Conservation (phyloP, 2,888 invertebrate genomes). For the Lycocerus yunnanus region DNA sequence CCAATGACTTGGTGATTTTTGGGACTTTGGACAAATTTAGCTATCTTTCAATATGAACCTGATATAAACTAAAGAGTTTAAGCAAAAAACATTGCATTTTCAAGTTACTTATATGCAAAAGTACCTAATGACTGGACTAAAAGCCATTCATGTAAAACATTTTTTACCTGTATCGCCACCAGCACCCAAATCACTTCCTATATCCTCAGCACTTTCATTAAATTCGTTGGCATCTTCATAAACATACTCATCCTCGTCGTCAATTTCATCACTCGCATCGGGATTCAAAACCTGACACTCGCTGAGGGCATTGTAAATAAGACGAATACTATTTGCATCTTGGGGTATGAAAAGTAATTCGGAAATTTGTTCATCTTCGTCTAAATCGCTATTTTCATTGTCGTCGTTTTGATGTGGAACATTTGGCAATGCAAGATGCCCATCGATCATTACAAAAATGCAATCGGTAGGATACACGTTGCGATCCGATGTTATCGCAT, state of each 20-base stretch:
- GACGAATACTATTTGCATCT: slow-evolving; percentile 64
- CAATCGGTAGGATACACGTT: slow-evolving; percentile 67
- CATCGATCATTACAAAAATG: slow-evolving; percentile 72
- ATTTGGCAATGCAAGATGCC: slow-evolving; percentile 61
- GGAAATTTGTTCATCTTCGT: slow-evolving; percentile 63
- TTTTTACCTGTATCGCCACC: slow-evolving; percentile 32
- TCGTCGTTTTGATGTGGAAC: slow-evolving; percentile 26
- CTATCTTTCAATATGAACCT: no score
- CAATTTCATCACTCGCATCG: slow-evolving; percentile 68
- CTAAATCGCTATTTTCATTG: slow-evolving; percentile 56
- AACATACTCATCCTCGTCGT: slow-evolving; percentile 61
- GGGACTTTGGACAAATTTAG: no score
- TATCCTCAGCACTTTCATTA: slow-evolving; percentile 44
- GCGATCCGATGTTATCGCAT: slow-evolving; percentile 71
- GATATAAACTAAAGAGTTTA: no score
- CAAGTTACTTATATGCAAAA: no score
- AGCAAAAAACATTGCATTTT: no score
- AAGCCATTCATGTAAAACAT: not conserved
- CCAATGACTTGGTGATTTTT: no score
- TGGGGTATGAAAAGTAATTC: slow-evolving; percentile 76
- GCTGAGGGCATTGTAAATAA: slow-evolving; percentile 75
- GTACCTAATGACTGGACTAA: no score
- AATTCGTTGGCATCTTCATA: slow-evolving; percentile 56
- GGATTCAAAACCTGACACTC: slow-evolving; percentile 81
- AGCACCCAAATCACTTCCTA: slow-evolving; percentile 35